phyloP scores from a whole-genome alignment of 2,113 vertebrate genomes.

The Paratilapia polleni region DNA sequence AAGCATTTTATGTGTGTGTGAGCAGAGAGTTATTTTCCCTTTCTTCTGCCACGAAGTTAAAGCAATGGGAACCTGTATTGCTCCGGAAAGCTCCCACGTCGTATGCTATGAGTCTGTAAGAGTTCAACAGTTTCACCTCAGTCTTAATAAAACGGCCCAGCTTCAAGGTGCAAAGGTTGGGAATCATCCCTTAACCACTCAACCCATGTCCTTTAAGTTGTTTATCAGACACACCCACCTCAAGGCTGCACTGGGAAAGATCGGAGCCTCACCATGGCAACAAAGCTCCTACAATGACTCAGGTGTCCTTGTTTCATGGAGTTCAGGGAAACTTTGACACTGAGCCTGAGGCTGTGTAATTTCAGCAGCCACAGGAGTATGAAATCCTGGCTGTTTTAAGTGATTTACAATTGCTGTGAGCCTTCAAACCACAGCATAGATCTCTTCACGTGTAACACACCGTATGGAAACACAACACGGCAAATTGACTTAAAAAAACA shows the following conservation, averaged over 20 bases:
- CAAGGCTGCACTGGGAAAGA: slow-evolving; percentile 21
- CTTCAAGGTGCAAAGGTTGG: slow-evolving; percentile 61
- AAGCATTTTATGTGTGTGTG: too few relatives aligned
- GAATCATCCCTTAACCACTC: slow-evolving; percentile 43
- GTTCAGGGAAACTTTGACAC: slow-evolving; percentile 28
- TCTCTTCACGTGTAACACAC: neutral
- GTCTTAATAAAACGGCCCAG: slow-evolving; percentile 60
- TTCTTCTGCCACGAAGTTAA: neutral
- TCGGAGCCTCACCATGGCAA: slow-evolving; percentile 52
- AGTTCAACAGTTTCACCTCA: slow-evolving; percentile 43
- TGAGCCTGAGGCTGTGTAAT: slow-evolving; percentile 42
- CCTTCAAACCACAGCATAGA: slow-evolving; percentile 19
- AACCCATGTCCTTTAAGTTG: slow-evolving; percentile 44
- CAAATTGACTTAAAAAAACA: neutral
- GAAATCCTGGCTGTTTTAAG: slow-evolving; percentile 43
- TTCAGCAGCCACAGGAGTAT: slow-evolving; percentile 33
- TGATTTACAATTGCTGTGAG: slow-evolving; percentile 34
- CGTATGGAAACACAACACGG: neutral
- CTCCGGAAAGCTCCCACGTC: slow-evolving; percentile 17
- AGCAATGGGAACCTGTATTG: neutral
- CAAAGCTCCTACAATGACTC: slow-evolving; percentile 56
- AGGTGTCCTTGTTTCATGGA: slow-evolving; percentile 51
- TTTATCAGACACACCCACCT: slow-evolving; percentile 58
- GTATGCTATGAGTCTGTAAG: slow-evolving; percentile 11
- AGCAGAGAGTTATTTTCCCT: neutral